These are phyloP conservation scores for Ophion ventricosus DNA, from an alignment of 2,888 invertebrate species.

Conservation along the genomic window DNA sequence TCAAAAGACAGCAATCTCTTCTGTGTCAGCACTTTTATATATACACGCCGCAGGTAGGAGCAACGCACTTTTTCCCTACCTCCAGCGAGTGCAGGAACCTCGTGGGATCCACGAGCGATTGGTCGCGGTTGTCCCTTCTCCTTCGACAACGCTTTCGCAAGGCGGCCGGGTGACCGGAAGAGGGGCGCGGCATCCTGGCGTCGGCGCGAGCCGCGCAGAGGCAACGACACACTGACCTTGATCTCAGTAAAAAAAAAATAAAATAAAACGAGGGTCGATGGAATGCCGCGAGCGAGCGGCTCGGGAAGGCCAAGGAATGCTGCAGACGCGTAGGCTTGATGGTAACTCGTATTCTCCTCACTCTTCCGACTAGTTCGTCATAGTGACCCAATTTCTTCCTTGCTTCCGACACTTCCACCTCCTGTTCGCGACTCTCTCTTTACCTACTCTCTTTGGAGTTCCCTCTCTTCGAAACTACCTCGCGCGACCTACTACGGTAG, in stretches of 20 bases:
- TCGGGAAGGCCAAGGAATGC: constrained; percentile 67
- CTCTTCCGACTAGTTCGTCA: constrained; percentile 65
- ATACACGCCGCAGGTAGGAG: constrained; percentile 47
- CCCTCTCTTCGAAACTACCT: constrained; percentile 35
- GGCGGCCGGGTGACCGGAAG: constrained; percentile 34
- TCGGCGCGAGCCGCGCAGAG: constrained; percentile 70
- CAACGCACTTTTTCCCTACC: constrained; percentile 40
- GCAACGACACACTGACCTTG: constrained; percentile 81
- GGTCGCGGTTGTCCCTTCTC: constrained; percentile 61
- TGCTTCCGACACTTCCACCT: constrained; percentile 73
- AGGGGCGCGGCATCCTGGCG: constrained; percentile 46
- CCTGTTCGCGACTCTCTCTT: constrained; percentile 21
- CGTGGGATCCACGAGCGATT: constrained; percentile 75
- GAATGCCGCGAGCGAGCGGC: constrained; percentile 47
- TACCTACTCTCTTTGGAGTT: constrained; percentile 55
- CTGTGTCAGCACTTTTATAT: constrained; percentile 48
- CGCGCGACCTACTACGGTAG: constrained; percentile 64
- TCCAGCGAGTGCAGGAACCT: constrained; percentile 27
- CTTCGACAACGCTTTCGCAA: constrained; percentile 50
- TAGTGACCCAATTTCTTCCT: constrained; percentile 74
- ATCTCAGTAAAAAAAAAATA: constrained; percentile 65
- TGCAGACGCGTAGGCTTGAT: constrained; percentile 62
- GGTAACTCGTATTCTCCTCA: constrained; percentile 62
- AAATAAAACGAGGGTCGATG: constrained; percentile 31
- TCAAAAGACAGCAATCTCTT: constrained; percentile 48